Conservation (phyloP, 2,888 invertebrate genomes). For the Mantis religiosa region DNA sequence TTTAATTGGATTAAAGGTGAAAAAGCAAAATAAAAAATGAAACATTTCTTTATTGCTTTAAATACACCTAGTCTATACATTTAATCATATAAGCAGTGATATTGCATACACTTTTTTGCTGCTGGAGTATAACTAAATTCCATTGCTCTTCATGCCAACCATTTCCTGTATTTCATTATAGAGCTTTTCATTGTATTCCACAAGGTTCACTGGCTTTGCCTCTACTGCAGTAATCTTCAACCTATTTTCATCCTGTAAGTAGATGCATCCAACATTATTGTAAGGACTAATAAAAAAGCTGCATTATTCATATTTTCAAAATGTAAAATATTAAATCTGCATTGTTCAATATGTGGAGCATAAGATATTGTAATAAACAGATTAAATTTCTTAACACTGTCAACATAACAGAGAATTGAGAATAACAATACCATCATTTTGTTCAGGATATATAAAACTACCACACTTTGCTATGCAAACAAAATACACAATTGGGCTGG, state of each 20-base stretch:
- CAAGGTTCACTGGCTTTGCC: conserved; percentile 69
- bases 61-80: not conserved
- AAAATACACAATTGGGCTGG: no score
- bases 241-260: conserved; percentile 71
- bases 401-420: no score
- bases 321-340: no score
- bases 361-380: no score
- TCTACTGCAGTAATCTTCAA: conserved; percentile 70
- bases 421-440: no score
- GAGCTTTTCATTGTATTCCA: conserved; percentile 69
- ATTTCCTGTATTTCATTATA: conserved; percentile 64
- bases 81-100: not conserved
- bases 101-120: not conserved
- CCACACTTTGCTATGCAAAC: no score
- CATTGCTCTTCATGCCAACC: conserved; percentile 50
- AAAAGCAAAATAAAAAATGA: not conserved
- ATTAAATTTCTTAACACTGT: no score
- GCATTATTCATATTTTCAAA: no score
- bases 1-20: not conserved
- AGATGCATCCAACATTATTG: no score
- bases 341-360: no score
- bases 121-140: not conserved
- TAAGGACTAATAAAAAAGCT: no score
- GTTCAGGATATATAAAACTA: no score
- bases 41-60: not conserved